phyloP scores from a whole-genome alignment of 2,797 vertebrate species.

The Silurus aristotelis region DNA sequence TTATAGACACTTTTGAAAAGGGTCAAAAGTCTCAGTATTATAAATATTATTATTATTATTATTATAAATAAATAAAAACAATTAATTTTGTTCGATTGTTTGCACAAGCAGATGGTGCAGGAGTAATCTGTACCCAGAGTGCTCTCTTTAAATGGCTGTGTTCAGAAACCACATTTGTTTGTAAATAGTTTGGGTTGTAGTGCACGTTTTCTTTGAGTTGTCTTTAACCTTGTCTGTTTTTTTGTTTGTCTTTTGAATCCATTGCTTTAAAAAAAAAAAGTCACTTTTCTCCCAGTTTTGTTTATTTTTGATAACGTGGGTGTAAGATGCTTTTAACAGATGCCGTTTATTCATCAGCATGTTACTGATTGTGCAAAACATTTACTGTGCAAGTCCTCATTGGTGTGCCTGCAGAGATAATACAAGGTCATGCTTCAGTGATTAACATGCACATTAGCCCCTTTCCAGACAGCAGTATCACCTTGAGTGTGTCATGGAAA shows the following conservation, averaged over 20 bases:
- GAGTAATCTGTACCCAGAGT: background rate
- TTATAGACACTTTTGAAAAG: background rate
- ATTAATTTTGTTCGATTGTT: background rate
- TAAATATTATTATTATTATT: no score
- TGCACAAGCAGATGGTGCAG: background rate
- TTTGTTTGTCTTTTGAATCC: no score
- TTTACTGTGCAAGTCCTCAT: background rate
- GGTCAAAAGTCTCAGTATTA: background rate
- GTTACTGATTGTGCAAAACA: background rate
- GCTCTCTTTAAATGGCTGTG: background rate
- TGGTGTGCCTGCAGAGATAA: background rate
- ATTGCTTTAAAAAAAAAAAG: no score
- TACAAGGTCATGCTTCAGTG: background rate
- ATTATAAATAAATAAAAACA: no score
- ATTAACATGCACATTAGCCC: constrained; percentile 19
- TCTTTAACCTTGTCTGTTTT: background rate
- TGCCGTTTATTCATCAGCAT: constrained; percentile 1
- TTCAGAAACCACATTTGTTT: background rate
- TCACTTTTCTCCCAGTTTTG: background rate
- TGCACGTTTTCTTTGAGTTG: background rate
- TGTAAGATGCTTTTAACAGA: background rate
- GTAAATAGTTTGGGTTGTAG: background rate
- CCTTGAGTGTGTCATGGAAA: background rate
- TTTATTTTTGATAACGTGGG: background rate
- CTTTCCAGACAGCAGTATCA: background rate